Base-by-base conservation (phyloP, 2,888 invertebrate species). In the Perizoma affinitatum region DNA sequence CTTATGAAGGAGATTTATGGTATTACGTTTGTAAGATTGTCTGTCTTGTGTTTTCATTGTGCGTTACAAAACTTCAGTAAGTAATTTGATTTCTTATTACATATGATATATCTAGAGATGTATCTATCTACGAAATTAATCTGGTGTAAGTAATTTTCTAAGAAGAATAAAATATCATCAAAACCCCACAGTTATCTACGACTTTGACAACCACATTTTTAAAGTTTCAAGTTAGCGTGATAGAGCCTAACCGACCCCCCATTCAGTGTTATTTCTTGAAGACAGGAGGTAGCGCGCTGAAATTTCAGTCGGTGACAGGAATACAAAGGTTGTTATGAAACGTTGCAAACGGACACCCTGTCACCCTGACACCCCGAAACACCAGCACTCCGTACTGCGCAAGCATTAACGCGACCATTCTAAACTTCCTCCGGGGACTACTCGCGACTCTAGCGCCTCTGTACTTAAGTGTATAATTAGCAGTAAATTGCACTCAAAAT, bases 391-490 rank as follows among this genome's bases (percentile, higher is more conserved):
- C 50, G 65, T 68, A 65, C 70, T 63, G 69, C 69, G 38, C 54
- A 71, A 67, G 76, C 76, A 76, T 83, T 83, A 83, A 78, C 83
- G 79, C 83, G 67, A 70, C 81, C 80, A 80, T 83, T 84, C 73
- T 77, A 80, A 80, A 83, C 81, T 83, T 84, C 79, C 81, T 75
- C 78, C 61, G 75, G 38, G 69, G 75, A 70, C 68, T 68, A 42
- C 68, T 57, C 72, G 71, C 73, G 73, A 71, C 75, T 74, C 71
- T 62, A 71, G 72, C 72, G 79, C 76, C 79, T 82, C 86, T 87
- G 86, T 84, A 84, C 83, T 86, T 87, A 88, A 88, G 80, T 82
- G 84, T 84, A 81, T 88, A 88, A 90, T 90, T 90, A 88, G 84
- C 83, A 83, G 86, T 87, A 87, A 88, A 90, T 89, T 87, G 87